These are phyloP conservation scores for Tetraneura akinire DNA, from an alignment of 1,140 invertebrate species.

Conservation along the genomic window DNA sequence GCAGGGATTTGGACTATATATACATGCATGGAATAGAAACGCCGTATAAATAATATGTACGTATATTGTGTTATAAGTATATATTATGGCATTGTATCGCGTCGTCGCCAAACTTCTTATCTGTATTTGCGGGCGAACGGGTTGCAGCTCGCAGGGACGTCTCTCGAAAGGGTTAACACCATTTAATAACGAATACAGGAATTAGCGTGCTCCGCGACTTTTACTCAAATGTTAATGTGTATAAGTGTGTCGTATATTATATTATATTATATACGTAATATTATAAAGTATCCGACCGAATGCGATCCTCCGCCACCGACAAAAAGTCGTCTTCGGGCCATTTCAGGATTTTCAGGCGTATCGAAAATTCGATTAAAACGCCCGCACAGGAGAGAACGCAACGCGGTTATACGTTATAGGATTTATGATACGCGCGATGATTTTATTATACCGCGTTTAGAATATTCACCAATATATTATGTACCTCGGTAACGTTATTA, in stretches of 20 bases:
- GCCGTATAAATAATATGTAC: not conserved
- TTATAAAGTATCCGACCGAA: constrained; percentile 38
- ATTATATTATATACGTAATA: no score
- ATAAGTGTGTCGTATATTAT: no score
- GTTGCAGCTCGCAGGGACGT: not conserved
- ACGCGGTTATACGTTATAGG: no score
- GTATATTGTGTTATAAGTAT: not conserved
- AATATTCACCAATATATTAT: no score
- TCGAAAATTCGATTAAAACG: constrained; percentile 23
- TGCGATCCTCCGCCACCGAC: not conserved
- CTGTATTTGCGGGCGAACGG: not conserved
- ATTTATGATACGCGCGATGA: no score
- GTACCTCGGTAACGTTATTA: no score
- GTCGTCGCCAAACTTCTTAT: constrained; percentile 48
- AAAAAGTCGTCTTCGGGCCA: not conserved
- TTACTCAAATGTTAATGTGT: no score
- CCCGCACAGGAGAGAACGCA: no score
- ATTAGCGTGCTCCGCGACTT: constrained; percentile 42
- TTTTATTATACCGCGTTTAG: no score
- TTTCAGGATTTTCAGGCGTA: not conserved
- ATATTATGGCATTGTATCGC: not conserved
- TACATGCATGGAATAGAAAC: not conserved
- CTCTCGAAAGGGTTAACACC: constrained; percentile 8
- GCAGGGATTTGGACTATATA: not conserved
- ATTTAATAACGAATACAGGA: constrained; percentile 42